phyloP scores from a whole-genome alignment of 2,888 invertebrate species.

The Cantharis nigra region DNA sequence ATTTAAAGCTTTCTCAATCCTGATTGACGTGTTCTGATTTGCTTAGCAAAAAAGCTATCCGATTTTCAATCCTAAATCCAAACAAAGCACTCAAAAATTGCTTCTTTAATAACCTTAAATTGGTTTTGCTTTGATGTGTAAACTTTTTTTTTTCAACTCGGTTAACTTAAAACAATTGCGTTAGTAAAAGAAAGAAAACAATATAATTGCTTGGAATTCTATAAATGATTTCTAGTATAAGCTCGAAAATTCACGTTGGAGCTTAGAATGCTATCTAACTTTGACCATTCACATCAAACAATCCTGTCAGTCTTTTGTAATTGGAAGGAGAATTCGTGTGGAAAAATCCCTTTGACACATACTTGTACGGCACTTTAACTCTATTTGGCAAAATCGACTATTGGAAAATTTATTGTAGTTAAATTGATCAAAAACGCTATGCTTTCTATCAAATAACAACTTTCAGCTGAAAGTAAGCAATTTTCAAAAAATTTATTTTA shows the following conservation, averaged over 20 bases:
- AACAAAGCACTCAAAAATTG: constrained; percentile 14
- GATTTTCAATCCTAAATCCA: constrained; percentile 5
- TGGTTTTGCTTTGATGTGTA: not conserved
- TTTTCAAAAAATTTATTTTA: not conserved
- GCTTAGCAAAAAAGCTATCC: constrained; percentile 3
- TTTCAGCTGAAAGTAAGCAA: not conserved
- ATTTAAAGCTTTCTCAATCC: constrained; percentile 11
- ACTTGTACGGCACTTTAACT: constrained; percentile 27
- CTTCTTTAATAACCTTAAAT: not conserved
- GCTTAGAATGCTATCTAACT: constrained; percentile 42
- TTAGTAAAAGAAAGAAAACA: constrained; percentile 20
- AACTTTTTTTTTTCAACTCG: constrained; percentile 10
- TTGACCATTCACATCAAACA: constrained; percentile 45
- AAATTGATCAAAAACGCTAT: not conserved
- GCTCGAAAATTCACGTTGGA: constrained; percentile 41
- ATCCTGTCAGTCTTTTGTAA: constrained; percentile 40
- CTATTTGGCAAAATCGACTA: constrained; percentile 15
- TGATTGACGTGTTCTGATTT: constrained; percentile 18
- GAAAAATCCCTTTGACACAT: constrained; percentile 38
- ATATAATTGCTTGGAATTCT: constrained; percentile 37
- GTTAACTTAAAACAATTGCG: constrained; percentile 18
- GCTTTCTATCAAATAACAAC: not conserved
- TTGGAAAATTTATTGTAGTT: constrained; percentile 2
- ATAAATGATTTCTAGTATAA: constrained; percentile 30
- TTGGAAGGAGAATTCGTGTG: constrained; percentile 40